phyloP scores from a whole-genome alignment of 2,888 invertebrate genomes.

The Chloroclysta siterata region DNA sequence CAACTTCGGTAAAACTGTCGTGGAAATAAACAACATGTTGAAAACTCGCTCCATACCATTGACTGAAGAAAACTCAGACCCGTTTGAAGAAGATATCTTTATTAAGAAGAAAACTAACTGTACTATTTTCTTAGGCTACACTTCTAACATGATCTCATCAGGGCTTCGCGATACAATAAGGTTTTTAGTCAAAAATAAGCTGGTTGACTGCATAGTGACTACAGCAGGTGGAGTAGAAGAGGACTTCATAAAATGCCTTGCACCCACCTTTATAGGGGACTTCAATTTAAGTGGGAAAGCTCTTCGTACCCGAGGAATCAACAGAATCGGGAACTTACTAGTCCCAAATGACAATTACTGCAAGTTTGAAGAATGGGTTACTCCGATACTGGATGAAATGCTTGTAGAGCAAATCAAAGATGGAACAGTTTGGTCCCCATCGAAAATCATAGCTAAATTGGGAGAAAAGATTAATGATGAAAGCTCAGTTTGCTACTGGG shows the following conservation, averaged over 20 bases:
- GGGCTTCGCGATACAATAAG: conserved; percentile 96
- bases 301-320: conserved; percentile 94
- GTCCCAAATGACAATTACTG: conserved; percentile 99
- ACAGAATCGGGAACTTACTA: conserved; percentile 94
- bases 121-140: conserved; percentile 98
- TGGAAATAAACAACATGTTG: conserved; percentile 97
- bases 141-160: conserved; percentile 98
- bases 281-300: conserved; percentile 92
- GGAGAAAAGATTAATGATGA: conserved; percentile 96
- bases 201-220: conserved; percentile 98
- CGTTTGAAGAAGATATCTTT: conserved; percentile 91
- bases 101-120: conserved; percentile 92
- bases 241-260: conserved; percentile 99
- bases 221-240: conserved; percentile 99
- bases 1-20: conserved; percentile 95
- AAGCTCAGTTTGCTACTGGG: conserved; percentile 98
- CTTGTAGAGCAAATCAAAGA: conserved; percentile 92
- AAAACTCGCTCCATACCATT: conserved; percentile 89
- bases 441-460: conserved; percentile 85
- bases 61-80: conserved; percentile 87
- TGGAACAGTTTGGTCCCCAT: conserved; percentile 94
- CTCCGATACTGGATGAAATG: conserved; percentile 96
- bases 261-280: conserved; percentile 96
- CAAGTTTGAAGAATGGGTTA: conserved; percentile 98
- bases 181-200: conserved; percentile 86